These are phyloP conservation scores for Dissostichus mawsoni DNA, from an alignment of 2,113 vertebrate genomes.

Conservation along the genomic window DNA sequence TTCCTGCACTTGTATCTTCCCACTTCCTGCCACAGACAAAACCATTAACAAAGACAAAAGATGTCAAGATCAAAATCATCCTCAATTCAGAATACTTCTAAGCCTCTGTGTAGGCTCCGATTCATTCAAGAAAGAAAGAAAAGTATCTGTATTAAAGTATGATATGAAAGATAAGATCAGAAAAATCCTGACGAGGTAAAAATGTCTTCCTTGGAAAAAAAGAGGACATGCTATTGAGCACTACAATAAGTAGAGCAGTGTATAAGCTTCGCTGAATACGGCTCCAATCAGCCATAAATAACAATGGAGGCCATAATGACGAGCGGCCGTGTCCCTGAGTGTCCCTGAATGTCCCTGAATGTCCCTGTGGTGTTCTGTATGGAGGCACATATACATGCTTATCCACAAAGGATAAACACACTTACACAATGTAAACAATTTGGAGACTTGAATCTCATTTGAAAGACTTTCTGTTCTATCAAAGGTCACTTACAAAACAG, in stretches of 20 bases:
- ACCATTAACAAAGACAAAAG: neutral
- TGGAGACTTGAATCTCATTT: neutral
- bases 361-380: neutral
- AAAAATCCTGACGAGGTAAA: neutral
- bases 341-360: neutral
- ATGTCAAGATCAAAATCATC: neutral
- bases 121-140: neutral
- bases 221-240: neutral
- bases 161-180: neutral
- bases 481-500: neutral
- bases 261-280: neutral
- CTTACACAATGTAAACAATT: neutral
- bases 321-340: neutral
- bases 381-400: neutral
- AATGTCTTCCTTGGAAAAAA: neutral
- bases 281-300: neutral
- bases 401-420: neutral
- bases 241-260: neutral
- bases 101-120: neutral
- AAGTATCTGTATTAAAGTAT: constrained; percentile 5
- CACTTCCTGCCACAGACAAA: neutral
- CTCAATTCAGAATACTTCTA: neutral
- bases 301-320: constrained; percentile 7
- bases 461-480: neutral
- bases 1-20: neutral